Conservation (phyloP, 1,140 invertebrate species). For the Zaprionus inermis region DNA sequence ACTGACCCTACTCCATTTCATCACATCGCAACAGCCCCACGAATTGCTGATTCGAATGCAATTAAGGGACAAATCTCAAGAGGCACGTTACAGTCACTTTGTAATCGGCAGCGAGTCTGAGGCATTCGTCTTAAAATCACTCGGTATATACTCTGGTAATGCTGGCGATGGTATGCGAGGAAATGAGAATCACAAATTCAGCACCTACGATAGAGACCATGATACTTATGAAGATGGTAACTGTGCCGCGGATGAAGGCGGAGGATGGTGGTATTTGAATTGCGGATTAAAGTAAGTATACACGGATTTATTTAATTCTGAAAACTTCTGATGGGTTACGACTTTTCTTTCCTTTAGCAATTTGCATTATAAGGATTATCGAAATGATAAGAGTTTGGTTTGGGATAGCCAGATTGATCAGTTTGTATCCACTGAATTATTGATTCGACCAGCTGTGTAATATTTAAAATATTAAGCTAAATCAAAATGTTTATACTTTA, state of each 20-base stretch:
- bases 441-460: conserved; percentile 1
- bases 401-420: background rate
- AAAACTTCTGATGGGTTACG: too few species aligned
- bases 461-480: background rate
- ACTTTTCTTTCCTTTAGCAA: background rate
- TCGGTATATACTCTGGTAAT: conserved; percentile 5
- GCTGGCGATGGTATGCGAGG: conserved; percentile 21
- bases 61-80: fast-evolving
- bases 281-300: conserved; percentile 10
- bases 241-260: background rate
- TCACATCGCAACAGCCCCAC: conserved; percentile 4
- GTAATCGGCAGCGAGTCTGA: background rate
- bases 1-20: conserved; percentile 2
- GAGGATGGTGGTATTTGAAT: conserved; percentile 15
- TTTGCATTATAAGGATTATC: conserved; percentile 1
- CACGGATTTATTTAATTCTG: background rate
- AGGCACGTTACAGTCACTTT: conserved; percentile 16
- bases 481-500: conserved; percentile 29
- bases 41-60: conserved; percentile 16
- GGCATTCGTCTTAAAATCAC: background rate
- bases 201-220: conserved; percentile 16
- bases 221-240: background rate
- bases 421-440: background rate
- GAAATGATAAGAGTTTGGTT: background rate
- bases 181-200: conserved; percentile 8